Evolutionary conservation across 1,140 invertebrate genomes (phyloP).

Genomic region (Caenorhabditis brenneri): DNA sequence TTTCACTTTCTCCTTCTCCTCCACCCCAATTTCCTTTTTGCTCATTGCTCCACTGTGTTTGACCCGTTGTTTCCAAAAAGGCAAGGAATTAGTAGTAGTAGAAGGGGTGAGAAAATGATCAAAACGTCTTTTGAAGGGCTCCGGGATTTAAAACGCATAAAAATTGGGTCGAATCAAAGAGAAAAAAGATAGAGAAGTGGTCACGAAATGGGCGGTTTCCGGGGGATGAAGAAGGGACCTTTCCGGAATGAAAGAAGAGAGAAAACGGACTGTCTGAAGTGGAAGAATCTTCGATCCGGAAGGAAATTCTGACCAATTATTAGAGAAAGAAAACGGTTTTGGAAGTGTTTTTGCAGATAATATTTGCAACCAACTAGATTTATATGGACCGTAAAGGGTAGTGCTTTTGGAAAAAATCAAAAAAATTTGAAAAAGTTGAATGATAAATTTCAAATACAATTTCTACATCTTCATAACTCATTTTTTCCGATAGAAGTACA

Average conservation of each 20-base stretch:
- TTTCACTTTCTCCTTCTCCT: not conserved
- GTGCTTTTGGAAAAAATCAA: too few species aligned
- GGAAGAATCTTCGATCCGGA: conserved; percentile 9
- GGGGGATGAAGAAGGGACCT: not conserved
- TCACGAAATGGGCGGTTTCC: conserved; percentile 16
- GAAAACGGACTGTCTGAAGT: not conserved
- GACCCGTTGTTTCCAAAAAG: not conserved
- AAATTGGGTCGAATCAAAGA: not conserved
- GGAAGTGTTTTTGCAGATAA: too few species aligned
- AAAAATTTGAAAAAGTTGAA: too few species aligned
- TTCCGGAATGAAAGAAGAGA: not conserved
- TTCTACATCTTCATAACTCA: too few species aligned
- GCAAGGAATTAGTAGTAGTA: not conserved
- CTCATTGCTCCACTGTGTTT: conserved; percentile 6
- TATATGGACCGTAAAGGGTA: too few species aligned
- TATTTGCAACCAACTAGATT: too few species aligned
- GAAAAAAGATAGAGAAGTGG: not conserved
- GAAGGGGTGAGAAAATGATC: conserved; percentile 33
- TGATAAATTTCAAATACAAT: too few species aligned
- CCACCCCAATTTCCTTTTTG: conserved; percentile 34
- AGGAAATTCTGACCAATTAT: not conserved
- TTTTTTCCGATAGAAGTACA: too few species aligned
- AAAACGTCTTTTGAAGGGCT: not conserved
- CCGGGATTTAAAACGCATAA: conserved; percentile 25
- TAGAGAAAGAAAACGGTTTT: not conserved